phyloP scores from a whole-genome alignment of 1,140 invertebrate species.

The Batillaria attramentaria region DNA sequence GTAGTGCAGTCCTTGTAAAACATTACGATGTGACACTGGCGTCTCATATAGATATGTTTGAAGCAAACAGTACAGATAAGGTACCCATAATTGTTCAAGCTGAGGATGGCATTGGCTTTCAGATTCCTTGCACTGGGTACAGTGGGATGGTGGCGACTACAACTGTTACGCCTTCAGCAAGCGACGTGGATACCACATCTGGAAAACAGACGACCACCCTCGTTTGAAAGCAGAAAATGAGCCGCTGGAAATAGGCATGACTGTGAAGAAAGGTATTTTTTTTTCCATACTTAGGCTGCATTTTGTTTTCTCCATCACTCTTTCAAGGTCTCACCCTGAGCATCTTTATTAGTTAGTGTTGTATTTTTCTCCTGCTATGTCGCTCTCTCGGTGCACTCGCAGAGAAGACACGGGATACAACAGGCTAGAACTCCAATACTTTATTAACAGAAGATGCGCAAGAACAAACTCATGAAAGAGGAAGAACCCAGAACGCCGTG shows the following conservation, averaged over 20 bases:
- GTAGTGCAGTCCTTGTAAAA: no score
- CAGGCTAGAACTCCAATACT: no score
- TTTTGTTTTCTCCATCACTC: neutral
- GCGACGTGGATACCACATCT: conserved; percentile 14
- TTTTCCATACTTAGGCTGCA: neutral
- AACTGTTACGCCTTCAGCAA: conserved; percentile 20
- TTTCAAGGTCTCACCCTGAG: no score
- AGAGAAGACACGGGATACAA: no score
- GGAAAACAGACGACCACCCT: conserved; percentile 2
- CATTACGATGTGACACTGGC: no score
- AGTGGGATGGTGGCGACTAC: conserved; percentile 13
- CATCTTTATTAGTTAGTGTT: no score
- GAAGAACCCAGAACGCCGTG: no score
- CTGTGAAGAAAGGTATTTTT: conserved; percentile 23
- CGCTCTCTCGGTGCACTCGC: no score
- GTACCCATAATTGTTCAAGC: neutral
- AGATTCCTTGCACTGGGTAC: conserved; percentile 31
- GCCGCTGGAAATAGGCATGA: conserved; percentile 31
- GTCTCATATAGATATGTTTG: no score
- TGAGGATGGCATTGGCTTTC: neutral
- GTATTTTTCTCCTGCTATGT: no score
- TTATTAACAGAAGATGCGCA: no score
- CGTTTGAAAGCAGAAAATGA: conserved; percentile 9
- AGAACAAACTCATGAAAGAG: no score
- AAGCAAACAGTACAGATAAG: neutral